These are phyloP conservation scores for Musca vetustissima DNA, from an alignment of 1,140 invertebrate genomes.

Conservation along the genomic window DNA sequence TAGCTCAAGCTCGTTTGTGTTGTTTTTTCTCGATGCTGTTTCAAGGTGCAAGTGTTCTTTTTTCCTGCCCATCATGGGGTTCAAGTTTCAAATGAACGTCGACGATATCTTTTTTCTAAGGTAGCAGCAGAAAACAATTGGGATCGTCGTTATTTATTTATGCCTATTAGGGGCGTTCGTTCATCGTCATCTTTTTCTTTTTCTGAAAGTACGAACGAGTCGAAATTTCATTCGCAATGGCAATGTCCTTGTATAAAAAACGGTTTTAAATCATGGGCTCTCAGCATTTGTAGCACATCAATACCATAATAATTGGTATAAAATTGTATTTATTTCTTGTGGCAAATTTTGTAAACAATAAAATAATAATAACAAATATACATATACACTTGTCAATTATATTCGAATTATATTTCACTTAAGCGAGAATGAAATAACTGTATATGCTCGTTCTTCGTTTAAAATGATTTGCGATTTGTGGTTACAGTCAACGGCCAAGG, in stretches of 20 bases:
- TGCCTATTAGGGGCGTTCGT: too few species aligned
- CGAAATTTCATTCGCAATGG: conserved; percentile 18
- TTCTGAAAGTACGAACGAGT: too few species aligned
- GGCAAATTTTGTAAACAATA: not conserved
- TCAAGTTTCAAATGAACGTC: not conserved
- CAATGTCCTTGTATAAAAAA: conserved; percentile 55
- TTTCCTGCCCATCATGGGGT: conserved; percentile 11
- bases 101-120: too few species aligned
- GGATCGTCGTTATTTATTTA: too few species aligned
- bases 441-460: not conserved
- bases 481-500: not conserved
- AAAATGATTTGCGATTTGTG: not conserved
- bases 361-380: conserved; percentile 1
- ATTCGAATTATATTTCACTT: not conserved
- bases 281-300: conserved; percentile 28
- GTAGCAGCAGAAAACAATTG: too few species aligned
- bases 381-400: not conserved
- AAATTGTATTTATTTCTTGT: too few species aligned
- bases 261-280: conserved; percentile 45
- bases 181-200: too few species aligned
- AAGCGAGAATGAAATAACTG: not conserved
- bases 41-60: conserved; percentile 16
- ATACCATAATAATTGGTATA: not conserved
- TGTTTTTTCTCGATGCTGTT: not conserved
- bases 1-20: too few species aligned